A percentile compares a stretch with the other conserved stretches of the same genome.
Conservation (phyloP, 2,888 invertebrate species). For the Trileptium ribeirensis region DNA sequence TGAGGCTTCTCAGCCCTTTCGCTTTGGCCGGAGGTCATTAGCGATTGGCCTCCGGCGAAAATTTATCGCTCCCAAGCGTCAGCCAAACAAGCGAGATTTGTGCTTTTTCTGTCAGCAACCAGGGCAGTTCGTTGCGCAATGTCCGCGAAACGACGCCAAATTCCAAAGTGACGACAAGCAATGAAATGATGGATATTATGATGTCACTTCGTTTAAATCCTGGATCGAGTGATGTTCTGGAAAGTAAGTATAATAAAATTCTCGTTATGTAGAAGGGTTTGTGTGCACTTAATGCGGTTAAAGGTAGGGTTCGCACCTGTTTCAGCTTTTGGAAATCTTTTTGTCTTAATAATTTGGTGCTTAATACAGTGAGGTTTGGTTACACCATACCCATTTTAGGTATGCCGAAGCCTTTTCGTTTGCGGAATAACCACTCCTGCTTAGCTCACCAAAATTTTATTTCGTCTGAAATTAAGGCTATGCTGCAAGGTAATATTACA, state of each 20-base stretch:
- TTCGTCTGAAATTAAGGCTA: not conserved
- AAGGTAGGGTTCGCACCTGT: not conserved
- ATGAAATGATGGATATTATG: too few relatives aligned
- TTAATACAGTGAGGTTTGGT: not conserved
- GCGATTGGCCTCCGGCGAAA: not conserved
- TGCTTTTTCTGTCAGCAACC: not conserved
- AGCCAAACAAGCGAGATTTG: not conserved
- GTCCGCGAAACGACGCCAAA: constrained; percentile 5
- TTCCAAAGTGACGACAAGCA: too few relatives aligned
- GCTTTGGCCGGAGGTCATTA: not conserved
- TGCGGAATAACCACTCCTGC: not conserved
- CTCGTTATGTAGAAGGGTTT: not conserved
- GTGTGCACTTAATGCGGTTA: not conserved
- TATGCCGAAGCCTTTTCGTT: not conserved
- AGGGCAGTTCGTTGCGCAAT: not conserved
- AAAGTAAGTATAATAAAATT: not conserved
- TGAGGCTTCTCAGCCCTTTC: not conserved
- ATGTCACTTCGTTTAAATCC: not conserved
- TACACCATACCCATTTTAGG: not conserved
- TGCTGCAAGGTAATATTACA: not conserved
- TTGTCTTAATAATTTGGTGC: not conserved
- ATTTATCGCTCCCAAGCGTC: not conserved
- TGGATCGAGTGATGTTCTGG: not conserved
- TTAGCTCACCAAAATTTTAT: not conserved
- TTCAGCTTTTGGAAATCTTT: not conserved